A percentile compares a stretch with the other conserved stretches of the same genome.
These are phyloP conservation scores for Pempheris klunzingeri DNA, from an alignment of 2,797 vertebrate species.

Conservation along the genomic window DNA sequence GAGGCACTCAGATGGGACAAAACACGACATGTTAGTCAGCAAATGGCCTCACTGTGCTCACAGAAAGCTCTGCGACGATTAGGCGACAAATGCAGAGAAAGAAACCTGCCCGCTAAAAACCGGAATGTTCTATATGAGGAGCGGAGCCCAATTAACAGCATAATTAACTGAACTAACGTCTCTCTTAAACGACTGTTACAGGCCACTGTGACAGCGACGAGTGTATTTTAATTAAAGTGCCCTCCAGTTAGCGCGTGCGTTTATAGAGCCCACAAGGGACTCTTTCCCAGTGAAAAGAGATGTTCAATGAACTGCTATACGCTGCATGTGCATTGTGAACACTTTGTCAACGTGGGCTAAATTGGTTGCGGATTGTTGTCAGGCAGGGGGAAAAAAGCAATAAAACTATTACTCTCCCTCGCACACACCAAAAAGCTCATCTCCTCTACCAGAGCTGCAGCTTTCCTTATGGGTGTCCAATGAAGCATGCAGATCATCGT, in stretches of 20 bases:
- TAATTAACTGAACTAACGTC: conserved; percentile 81
- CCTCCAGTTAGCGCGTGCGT: conserved; percentile 73
- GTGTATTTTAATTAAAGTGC: conserved; percentile 83
- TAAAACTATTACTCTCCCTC: conserved; percentile 59
- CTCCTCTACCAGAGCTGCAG: conserved; percentile 28
- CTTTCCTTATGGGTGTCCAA: conserved; percentile 70
- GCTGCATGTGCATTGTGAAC: conserved; percentile 37
- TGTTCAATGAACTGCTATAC: conserved; percentile 62
- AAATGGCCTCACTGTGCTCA: conserved; percentile 15
- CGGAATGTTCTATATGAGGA: conserved; percentile 53
- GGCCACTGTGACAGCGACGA: conserved; percentile 71
- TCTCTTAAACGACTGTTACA: conserved; percentile 77
- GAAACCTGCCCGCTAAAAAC: conserved; percentile 46
- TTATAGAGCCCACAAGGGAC: conserved; percentile 73
- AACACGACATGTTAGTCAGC: not conserved
- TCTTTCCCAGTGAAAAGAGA: conserved; percentile 66
- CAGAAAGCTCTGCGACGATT: conserved; percentile 22
- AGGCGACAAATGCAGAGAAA: conserved; percentile 42
- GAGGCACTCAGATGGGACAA: conserved; percentile 14
- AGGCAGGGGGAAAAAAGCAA: conserved; percentile 38
- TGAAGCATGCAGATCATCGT: conserved; percentile 70
- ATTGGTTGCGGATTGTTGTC: conserved; percentile 73
- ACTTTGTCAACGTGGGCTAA: conserved; percentile 58
- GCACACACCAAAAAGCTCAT: conserved; percentile 53
- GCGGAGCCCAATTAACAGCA: conserved; percentile 79